These are phyloP conservation scores for Bubalus kerabau DNA, from an alignment of 2,113 vertebrate genomes.

Conservation along the genomic window DNA sequence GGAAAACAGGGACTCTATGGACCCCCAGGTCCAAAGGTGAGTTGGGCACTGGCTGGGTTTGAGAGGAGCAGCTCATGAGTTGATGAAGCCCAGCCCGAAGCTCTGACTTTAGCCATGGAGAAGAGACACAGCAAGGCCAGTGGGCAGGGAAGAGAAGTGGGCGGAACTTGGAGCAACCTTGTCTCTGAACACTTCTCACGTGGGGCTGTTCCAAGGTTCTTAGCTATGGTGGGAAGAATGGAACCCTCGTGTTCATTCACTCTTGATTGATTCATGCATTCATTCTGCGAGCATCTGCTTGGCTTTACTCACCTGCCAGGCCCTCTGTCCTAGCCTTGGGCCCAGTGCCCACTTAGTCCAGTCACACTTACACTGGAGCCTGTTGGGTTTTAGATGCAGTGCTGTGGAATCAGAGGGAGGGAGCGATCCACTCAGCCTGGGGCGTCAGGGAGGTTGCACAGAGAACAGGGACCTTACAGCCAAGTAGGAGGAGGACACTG, in stretches of 20 bases:
- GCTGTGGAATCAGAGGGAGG: not conserved
- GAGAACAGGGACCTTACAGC: not conserved
- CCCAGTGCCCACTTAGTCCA: not conserved
- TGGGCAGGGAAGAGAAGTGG: not conserved
- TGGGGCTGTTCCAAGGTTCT: not conserved
- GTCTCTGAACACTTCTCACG: not conserved
- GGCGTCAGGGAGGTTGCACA: not conserved
- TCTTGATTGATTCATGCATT: not conserved
- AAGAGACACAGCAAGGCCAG: not conserved
- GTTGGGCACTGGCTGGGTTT: not conserved
- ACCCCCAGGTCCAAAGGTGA: slow-evolving; percentile 89
- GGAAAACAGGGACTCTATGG: slow-evolving; percentile 87
- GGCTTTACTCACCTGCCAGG: not conserved
- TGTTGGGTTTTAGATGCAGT: not conserved
- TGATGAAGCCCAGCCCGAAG: not conserved
- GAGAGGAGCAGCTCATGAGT: not conserved
- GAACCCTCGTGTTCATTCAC: not conserved
- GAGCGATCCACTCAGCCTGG: not conserved
- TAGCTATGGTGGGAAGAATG: not conserved
- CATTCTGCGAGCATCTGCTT: not conserved
- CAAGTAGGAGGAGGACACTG: not conserved
- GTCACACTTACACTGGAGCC: not conserved
- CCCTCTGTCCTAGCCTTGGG: not conserved
- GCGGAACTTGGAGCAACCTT: not conserved
- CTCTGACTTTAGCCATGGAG: not conserved